Conservation (phyloP, 2,888 invertebrate genomes). For the Drosophila anomelani region DNA sequence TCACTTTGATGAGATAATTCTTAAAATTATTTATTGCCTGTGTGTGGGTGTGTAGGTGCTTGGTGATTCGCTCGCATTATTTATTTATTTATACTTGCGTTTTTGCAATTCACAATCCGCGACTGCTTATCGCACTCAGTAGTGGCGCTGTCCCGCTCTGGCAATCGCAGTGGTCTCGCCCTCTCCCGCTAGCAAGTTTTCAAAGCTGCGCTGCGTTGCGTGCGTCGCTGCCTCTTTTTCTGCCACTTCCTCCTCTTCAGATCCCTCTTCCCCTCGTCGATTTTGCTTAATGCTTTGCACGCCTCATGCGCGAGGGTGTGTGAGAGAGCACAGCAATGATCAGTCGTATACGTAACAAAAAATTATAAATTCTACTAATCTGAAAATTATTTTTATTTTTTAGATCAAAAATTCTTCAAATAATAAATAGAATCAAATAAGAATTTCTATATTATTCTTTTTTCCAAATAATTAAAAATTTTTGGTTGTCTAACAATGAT, state of each 20-base stretch:
- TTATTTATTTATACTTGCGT: slow-evolving; percentile 64
- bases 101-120: slow-evolving; percentile 69
- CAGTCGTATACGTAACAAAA: background rate
- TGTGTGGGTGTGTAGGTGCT: slow-evolving; percentile 4
- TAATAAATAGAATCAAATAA: background rate
- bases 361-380: background rate
- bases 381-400: background rate
- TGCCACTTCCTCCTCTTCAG: slow-evolving; percentile 1
- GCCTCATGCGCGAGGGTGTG: slow-evolving; percentile 17
- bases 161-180: background rate
- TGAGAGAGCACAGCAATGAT: slow-evolving; percentile 3
- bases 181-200: slow-evolving; percentile 21
- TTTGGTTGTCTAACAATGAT: too few species aligned
- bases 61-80: slow-evolving; percentile 39
- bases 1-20: slow-evolving; percentile 72
- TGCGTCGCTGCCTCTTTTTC: slow-evolving; percentile 27
- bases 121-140: slow-evolving; percentile 32
- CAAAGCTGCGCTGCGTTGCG: slow-evolving; percentile 46
- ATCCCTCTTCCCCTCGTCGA: slow-evolving; percentile 15
- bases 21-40: slow-evolving; percentile 43
- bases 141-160: slow-evolving; percentile 9
- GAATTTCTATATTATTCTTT: background rate
- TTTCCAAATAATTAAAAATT: background rate
- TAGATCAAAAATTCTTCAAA: background rate
- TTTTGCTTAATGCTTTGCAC: slow-evolving; percentile 65